phyloP scores from a whole-genome alignment of 2,888 invertebrate species.

The Cosmia trapezina region DNA sequence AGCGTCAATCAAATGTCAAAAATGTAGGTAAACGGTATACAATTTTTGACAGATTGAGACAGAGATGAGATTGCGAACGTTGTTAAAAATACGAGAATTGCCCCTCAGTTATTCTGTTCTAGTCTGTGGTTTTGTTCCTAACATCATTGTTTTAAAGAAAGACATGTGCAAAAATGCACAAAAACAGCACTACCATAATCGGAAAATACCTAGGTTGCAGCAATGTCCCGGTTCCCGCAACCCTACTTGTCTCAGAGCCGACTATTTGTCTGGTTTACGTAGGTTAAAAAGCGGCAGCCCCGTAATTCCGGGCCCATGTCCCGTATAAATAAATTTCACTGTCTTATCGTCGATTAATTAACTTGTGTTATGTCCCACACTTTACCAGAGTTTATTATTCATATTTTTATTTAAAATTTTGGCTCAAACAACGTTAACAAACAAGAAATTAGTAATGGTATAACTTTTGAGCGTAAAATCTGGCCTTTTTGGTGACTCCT shows the following conservation, averaged over 20 bases:
- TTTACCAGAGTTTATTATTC: slow-evolving; percentile 67
- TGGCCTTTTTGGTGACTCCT: slow-evolving; percentile 38
- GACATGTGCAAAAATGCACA: neutral
- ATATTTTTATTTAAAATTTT: slow-evolving; percentile 68
- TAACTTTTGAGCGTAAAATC: slow-evolving; percentile 50
- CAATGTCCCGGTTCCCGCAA: slow-evolving; percentile 17
- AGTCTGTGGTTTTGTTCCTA: neutral
- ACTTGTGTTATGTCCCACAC: slow-evolving; percentile 69
- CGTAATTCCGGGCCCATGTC: slow-evolving; percentile 55
- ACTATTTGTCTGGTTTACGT: slow-evolving; percentile 75
- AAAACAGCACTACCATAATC: neutral
- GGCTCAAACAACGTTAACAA: slow-evolving; percentile 36
- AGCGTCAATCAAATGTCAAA: too few relatives aligned
- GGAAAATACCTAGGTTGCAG: neutral
- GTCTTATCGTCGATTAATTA: slow-evolving; percentile 75
- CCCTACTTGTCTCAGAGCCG: slow-evolving; percentile 65
- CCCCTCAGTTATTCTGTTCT: too few relatives aligned
- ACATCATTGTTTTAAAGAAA: neutral
- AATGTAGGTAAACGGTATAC: too few relatives aligned
- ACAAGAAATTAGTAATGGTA: slow-evolving; percentile 57
- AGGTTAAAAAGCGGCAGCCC: slow-evolving; percentile 72
- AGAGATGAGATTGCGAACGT: too few relatives aligned
- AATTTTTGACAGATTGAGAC: too few relatives aligned
- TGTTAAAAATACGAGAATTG: too few relatives aligned
- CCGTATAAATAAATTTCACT: slow-evolving; percentile 75